A percentile compares a stretch with the other conserved stretches of the same genome.
Evolutionary conservation across 2,797 vertebrate species (phyloP).

Genomic region (Halcyon smyrnensis): DNA sequence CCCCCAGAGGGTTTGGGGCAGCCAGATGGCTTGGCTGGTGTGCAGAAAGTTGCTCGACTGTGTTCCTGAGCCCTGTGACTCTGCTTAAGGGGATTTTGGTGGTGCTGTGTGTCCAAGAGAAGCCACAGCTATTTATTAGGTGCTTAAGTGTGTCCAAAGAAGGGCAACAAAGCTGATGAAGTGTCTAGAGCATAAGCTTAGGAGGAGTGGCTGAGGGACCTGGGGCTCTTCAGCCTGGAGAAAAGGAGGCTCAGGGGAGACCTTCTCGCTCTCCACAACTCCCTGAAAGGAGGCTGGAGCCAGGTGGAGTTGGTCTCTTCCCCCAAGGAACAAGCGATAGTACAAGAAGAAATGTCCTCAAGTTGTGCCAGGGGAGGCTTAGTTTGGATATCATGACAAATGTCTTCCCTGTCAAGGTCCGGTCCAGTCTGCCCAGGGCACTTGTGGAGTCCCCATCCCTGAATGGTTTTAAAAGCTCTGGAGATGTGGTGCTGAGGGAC

Average conservation of each 20-base stretch:
- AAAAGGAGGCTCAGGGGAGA: too few species aligned
- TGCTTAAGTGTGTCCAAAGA: too few species aligned
- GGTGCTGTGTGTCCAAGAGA: not conserved
- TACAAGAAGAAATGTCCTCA: too few species aligned
- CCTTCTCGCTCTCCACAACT: too few species aligned
- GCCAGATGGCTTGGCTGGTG: not conserved
- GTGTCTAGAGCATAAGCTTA: too few species aligned
- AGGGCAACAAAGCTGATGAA: too few species aligned
- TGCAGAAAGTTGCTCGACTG: accelerated
- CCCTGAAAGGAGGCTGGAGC: too few species aligned
- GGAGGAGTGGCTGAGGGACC: too few species aligned
- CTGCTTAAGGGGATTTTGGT: not conserved
- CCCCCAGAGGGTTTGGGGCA: not conserved
- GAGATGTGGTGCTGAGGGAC: not conserved
- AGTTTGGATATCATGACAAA: not conserved
- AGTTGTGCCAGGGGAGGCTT: too few species aligned
- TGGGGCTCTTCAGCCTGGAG: too few species aligned
- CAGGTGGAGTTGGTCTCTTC: too few species aligned
- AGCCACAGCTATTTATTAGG: not conserved
- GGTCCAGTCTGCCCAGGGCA: not conserved
- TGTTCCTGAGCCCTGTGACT: not conserved
- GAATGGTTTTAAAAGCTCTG: not conserved
- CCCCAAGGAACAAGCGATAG: too few species aligned
- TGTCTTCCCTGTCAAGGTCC: not conserved
- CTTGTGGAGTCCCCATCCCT: not conserved